Evolutionary conservation across 2,113 vertebrate species (phyloP).

Genomic region (Irena cyanogastra): DNA sequence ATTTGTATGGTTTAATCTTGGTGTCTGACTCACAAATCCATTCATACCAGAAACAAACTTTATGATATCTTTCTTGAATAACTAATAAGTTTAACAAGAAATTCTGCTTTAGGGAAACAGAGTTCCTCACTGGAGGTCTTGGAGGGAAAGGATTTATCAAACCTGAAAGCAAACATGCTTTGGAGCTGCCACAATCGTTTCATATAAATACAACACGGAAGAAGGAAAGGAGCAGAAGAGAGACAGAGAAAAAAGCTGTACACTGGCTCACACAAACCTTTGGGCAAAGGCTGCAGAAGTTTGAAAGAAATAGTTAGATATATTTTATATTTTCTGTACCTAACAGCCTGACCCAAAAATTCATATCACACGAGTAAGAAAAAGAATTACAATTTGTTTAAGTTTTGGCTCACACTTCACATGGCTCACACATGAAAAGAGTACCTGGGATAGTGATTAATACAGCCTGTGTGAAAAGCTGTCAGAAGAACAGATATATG

Average conservation of each 20-base stretch:
- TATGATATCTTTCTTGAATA: background rate
- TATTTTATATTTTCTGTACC: background rate
- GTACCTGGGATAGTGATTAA: background rate
- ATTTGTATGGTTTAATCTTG: background rate
- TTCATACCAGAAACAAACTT: background rate
- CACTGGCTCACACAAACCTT: background rate
- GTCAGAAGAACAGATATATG: background rate
- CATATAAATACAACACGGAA: background rate
- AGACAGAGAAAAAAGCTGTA: background rate
- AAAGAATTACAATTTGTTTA: background rate
- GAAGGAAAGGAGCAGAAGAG: background rate
- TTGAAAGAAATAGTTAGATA: background rate
- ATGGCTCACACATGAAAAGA: background rate
- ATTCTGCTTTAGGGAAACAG: background rate
- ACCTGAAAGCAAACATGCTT: background rate
- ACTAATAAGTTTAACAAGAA: background rate
- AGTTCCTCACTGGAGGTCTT: background rate
- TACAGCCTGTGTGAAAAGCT: background rate
- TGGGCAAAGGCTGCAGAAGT: background rate
- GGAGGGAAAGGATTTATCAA: background rate
- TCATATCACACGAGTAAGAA: background rate
- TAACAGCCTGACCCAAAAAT: background rate
- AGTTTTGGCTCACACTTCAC: background rate
- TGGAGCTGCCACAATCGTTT: background rate
- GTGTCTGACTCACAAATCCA: background rate